Evolutionary conservation across 2,888 invertebrate species (phyloP), one percentile per base, ranked within the genome.

Genomic region (Synergus gifuensis): DNA sequence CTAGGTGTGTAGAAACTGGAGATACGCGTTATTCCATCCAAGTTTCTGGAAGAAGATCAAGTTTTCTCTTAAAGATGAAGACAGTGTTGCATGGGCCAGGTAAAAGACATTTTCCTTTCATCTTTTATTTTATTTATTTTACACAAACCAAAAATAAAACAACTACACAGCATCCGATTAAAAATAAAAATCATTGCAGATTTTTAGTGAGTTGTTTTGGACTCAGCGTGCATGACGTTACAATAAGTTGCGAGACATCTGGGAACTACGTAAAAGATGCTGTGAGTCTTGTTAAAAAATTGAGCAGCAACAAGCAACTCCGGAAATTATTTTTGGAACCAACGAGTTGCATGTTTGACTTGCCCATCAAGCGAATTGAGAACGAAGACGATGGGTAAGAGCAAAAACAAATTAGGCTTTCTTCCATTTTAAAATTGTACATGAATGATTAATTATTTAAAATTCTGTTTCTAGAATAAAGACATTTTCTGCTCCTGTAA

Each of bases 1-100:
- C 18, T 76, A 92, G 92, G 92, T 91, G 66, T 94, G 94, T 90
- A 92, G 91, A 79, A 93, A 94, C 84, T 94, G 94, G 94, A 93
- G 94, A 82, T 92, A 90, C 76, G 93, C 93, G 14, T 87, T 94
- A 76, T 90, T 91, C 79, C 91, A 92, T 88, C 92, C 93, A 76
- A 91, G 90, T 82, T 93, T 93, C 81, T 93, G 93, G 93, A 92
- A 92, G 78, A 92, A 89, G 81, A 92, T 93, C 60, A 89, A 90
- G 66, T 92, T 93, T 76, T 89, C 89, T 42, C 88, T 92, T 40
- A 88, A 87, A 77, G 91, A 93, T 82, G 86, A 89, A 80, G 90
- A 91, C 76, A 92, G 89, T 78, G 84, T 91, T 80, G 83, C 86
- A 76, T 91, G 92, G 90, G 88, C 90, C 81, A 89, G 90, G 91